Conservation (phyloP, 2,797 vertebrate species). For the Urocyon cinereoargenteus region DNA sequence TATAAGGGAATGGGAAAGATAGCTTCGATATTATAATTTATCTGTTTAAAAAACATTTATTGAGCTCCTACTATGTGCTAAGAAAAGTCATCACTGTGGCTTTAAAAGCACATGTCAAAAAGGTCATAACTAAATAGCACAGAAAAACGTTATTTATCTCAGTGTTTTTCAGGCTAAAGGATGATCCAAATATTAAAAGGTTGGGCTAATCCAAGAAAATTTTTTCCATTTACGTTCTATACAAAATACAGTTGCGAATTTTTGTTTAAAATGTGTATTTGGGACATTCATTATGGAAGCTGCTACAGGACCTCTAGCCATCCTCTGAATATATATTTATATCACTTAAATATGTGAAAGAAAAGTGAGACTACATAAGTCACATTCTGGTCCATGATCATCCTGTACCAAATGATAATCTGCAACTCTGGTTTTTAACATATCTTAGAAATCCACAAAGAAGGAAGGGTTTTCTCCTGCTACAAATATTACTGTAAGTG, state of each 20-base stretch:
- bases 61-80: not conserved
- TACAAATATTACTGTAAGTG: not conserved
- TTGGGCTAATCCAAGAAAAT: not conserved
- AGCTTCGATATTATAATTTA: not conserved
- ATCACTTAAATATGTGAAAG: conserved; percentile 36
- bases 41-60: conserved; percentile 26
- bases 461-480: not conserved
- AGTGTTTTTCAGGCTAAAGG: not conserved
- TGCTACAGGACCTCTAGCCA: not conserved
- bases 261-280: conserved; percentile 58
- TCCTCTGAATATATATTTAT: conserved; percentile 3
- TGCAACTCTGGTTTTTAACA: not conserved
- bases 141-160: not conserved
- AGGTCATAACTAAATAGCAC: conserved; percentile 8
- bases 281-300: not conserved
- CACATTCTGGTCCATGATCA: not conserved
- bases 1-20: conserved; percentile 31
- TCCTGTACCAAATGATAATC: conserved; percentile 35
- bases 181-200: not conserved
- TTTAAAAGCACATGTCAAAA: not conserved
- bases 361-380: not conserved
- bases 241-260: not conserved
- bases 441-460: not conserved
- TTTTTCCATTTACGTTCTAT: conserved; percentile 1
- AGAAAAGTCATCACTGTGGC: not conserved